Conservation (phyloP, 2,888 invertebrate species). For the Scaptomyza caliginosa region DNA sequence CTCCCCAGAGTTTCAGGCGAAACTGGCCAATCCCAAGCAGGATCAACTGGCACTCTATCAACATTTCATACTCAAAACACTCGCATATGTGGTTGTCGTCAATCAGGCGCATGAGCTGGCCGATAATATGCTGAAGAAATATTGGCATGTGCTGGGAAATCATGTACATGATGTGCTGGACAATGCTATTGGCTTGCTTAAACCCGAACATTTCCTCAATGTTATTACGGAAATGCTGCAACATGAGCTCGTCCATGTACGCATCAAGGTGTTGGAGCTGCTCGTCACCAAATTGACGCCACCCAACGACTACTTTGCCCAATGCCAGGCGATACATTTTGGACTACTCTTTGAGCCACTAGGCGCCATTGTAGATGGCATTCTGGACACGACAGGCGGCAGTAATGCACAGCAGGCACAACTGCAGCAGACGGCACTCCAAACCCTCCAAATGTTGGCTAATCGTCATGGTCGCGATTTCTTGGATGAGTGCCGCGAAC, state of each 20-base stretch:
- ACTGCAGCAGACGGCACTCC: slow-evolving; percentile 92
- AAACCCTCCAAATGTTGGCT: slow-evolving; percentile 92
- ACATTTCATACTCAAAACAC: slow-evolving; percentile 88
- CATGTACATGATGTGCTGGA: slow-evolving; percentile 92
- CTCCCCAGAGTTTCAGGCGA: slow-evolving; percentile 88
- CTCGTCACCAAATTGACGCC: slow-evolving; percentile 92
- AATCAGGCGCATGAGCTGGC: slow-evolving; percentile 86
- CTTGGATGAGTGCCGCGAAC: slow-evolving; percentile 88
- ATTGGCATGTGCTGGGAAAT: slow-evolving; percentile 92
- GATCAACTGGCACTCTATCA: slow-evolving; percentile 87
- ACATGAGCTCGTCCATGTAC: slow-evolving; percentile 89
- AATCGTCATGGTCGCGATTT: slow-evolving; percentile 88
- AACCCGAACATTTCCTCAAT: slow-evolving; percentile 91
- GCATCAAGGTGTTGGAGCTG: slow-evolving; percentile 93
- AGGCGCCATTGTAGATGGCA: slow-evolving; percentile 86
- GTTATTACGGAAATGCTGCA: slow-evolving; percentile 90
- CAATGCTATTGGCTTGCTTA: slow-evolving; percentile 91
- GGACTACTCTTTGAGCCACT: slow-evolving; percentile 87
- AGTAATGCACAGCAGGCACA: slow-evolving; percentile 84
- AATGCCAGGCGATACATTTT: slow-evolving; percentile 85
- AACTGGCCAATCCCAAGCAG: slow-evolving; percentile 86
- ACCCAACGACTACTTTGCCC: slow-evolving; percentile 86
- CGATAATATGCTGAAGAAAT: slow-evolving; percentile 86
- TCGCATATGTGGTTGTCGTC: slow-evolving; percentile 88
- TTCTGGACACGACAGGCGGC: slow-evolving; percentile 79